Evolutionary conservation across 2,888 invertebrate genomes (phyloP), one percentile per base, ranked within the genome.

Genomic region (Antitype chi): DNA sequence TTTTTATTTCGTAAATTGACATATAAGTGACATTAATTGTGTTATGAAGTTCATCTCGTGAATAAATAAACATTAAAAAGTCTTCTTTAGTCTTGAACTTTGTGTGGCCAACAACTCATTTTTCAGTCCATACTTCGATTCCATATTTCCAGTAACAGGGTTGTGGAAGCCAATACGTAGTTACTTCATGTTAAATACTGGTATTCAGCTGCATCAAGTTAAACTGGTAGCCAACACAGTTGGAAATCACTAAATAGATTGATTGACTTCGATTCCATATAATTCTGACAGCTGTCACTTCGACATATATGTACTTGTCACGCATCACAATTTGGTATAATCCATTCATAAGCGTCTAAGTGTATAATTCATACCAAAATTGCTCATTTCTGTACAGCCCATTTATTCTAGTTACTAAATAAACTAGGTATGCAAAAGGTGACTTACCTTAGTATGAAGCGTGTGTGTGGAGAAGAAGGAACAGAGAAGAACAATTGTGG

Each of bases 401-500:
- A 5, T 47, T 20, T 2, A 8, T 17, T 25, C 0, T 7, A 13
- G 8, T 13, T 13, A 43, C 1, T 47, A 28, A 38, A 13, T 20
- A 5, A 25, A 17, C 53, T 11, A n/a, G n/a, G n/a, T n/a, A 23
- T 38, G 25, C 0, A 32, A 53, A 25, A 62, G 9, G 1, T n/a
- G 28, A 80, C 94, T 93, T 92, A 96, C 96, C 95, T 96, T 95
- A 92, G 92, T 91, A 88, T 92, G 93, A 87, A 95, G 93, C 59
- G 96, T 94, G 89, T 96, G 93, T 59, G 96, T 92, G 17, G 95
- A 92, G 88, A 94, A 91, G 92, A 96, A 93, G 71, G 96, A 94
- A 87, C 96, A 95, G 68, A 96, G 90, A 76, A 96, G 93, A 77
- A 96, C 92, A 73, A 94, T 85, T 57, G 95, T 91, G 17, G 96